Evolutionary conservation across 1,140 invertebrate species (phyloP).

Genomic region (Drosophila repleta): DNA sequence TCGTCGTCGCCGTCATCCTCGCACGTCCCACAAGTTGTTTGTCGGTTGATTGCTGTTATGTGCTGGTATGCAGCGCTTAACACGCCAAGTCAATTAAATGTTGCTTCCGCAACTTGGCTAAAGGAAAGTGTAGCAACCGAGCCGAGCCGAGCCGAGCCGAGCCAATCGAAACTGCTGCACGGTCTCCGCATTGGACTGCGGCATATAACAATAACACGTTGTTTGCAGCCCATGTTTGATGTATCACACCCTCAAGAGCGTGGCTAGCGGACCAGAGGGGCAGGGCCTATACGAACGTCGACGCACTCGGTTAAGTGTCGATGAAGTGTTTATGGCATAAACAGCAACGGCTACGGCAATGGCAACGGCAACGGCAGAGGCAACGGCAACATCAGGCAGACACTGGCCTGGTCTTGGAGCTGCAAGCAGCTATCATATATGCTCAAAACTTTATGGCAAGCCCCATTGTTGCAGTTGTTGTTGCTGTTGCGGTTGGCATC

Average conservation of each 20-base stretch:
- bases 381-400: constrained; percentile 3
- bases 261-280: background rate
- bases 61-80: constrained; percentile 74
- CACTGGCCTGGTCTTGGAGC: constrained; percentile 18
- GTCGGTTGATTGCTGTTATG: constrained; percentile 72
- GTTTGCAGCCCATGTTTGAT: constrained; percentile 62
- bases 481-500: background rate
- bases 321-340: constrained; percentile 74
- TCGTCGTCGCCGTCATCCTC: constrained; percentile 9
- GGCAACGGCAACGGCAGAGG: background rate
- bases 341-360: constrained; percentile 25
- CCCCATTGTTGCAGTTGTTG: constrained; percentile 28
- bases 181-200: constrained; percentile 4
- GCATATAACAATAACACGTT: constrained; percentile 39
- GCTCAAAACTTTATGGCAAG: constrained; percentile 19
- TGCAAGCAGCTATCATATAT: constrained; percentile 32
- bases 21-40: constrained; percentile 68
- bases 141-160: constrained; percentile 1
- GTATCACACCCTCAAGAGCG: constrained; percentile 41
- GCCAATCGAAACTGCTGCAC: background rate
- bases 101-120: constrained; percentile 72
- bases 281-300: constrained; percentile 16
- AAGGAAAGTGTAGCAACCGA: constrained; percentile 62
- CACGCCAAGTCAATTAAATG: constrained; percentile 83
- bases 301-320: constrained; percentile 53